These are phyloP conservation scores for Montipora efflorescens DNA, from an alignment of 64 coral and sea anemone species.

Conservation along the genomic window DNA sequence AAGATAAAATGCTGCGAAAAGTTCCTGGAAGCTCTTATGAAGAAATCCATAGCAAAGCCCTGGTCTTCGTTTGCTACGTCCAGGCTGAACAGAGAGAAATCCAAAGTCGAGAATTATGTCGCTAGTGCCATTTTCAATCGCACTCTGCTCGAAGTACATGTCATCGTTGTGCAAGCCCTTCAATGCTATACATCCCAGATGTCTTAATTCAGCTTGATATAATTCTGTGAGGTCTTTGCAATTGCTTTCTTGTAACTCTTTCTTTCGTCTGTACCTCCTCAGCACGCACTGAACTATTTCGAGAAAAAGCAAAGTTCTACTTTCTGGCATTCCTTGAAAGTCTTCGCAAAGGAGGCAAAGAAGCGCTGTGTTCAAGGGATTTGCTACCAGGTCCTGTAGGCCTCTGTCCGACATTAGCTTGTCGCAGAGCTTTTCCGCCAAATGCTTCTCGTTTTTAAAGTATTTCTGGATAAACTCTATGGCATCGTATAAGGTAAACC, in stretches of 20 bases:
- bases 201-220: too few species aligned
- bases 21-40: too few species aligned
- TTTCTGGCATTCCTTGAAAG: background rate
- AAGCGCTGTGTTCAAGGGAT: background rate
- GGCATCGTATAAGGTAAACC: background rate
- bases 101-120: too few species aligned
- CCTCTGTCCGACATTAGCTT: background rate
- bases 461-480: background rate
- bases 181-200: too few species aligned
- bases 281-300: background rate
- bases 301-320: background rate
- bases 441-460: background rate
- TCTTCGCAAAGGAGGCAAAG: conserved; percentile 30
- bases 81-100: too few species aligned
- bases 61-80: too few species aligned
- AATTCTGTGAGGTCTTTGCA: too few species aligned
- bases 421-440: background rate
- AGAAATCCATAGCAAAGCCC: too few species aligned
- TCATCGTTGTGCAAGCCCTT: too few species aligned
- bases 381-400: background rate
- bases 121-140: too few species aligned
- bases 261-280: background rate
- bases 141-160: too few species aligned
- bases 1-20: too few species aligned
- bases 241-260: background rate